Evolutionary conservation across 2,797 vertebrate species (phyloP).

Genomic region (Ctenochaetus hawaiiensis): DNA sequence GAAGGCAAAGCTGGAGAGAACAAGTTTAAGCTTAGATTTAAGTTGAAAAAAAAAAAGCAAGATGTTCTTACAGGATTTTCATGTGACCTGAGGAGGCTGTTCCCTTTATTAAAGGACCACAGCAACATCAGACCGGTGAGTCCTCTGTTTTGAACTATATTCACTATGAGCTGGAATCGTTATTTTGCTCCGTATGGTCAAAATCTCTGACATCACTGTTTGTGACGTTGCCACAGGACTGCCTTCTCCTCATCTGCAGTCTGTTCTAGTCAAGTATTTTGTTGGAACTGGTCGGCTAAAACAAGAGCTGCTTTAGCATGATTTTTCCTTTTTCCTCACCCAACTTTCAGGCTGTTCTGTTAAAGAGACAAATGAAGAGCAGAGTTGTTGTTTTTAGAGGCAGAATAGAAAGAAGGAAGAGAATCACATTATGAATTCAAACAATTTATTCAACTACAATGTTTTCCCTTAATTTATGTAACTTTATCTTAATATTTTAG

Average conservation of each 20-base stretch:
- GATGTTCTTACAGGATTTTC: slow-evolving; percentile 46
- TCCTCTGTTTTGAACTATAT: slow-evolving; percentile 15
- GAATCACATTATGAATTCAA: too few species aligned
- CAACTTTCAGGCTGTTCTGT: too few species aligned
- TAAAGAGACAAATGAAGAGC: too few species aligned
- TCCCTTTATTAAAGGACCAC: background rate
- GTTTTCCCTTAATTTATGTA: background rate
- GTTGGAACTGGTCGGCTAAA: too few species aligned
- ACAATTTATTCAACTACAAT: background rate
- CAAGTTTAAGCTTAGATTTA: background rate
- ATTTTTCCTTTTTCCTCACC: too few species aligned
- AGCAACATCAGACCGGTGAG: slow-evolving; percentile 56
- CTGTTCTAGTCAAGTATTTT: background rate
- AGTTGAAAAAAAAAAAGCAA: slow-evolving; percentile 1
- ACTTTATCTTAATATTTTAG: background rate
- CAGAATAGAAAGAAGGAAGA: background rate
- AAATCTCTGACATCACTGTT: background rate
- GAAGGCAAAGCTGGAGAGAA: slow-evolving; percentile 54
- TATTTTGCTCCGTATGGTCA: background rate
- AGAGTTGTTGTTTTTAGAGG: too few species aligned
- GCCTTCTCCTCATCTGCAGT: background rate
- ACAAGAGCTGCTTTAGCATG: too few species aligned
- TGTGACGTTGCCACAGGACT: background rate
- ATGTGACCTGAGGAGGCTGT: slow-evolving; percentile 36
- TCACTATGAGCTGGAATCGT: background rate